These are phyloP conservation scores for Tetragonula clypearis DNA, from an alignment of 1,140 invertebrate species.

Conservation along the genomic window DNA sequence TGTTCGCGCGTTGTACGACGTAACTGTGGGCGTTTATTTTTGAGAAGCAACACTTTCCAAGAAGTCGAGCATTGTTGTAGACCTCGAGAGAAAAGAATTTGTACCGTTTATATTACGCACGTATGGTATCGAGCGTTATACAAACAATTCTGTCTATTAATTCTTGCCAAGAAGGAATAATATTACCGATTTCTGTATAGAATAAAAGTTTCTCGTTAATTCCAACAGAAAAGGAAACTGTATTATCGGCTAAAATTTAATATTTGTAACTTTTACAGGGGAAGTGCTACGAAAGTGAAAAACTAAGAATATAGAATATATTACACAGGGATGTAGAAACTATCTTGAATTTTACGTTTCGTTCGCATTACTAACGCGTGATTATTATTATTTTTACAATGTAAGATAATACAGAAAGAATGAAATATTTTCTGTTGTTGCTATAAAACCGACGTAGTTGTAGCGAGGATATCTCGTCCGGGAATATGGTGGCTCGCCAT, in stretches of 20 bases:
- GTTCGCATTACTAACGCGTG: not conserved
- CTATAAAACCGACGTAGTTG: no score
- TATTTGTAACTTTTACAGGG: not conserved
- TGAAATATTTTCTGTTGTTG: no score
- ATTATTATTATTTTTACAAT: not conserved
- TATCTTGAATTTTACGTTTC: no score
- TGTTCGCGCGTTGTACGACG: not conserved
- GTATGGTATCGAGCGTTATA: no score
- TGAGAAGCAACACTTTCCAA: not conserved
- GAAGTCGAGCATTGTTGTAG: not conserved
- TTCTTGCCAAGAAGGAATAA: no score
- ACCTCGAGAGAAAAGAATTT: not conserved
- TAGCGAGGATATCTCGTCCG: no score
- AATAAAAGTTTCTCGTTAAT: no score
- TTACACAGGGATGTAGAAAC: no score
- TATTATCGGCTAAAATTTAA: not conserved
- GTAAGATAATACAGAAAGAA: not conserved
- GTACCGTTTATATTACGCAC: no score
- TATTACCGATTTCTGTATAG: no score
- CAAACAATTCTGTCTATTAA: no score
- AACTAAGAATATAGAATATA: no score
- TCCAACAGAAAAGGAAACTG: not conserved
- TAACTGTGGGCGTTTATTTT: not conserved
- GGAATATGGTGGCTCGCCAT: rapidly evolving
- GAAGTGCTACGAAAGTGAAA: not conserved